Base-by-base conservation (phyloP, 1,140 invertebrate genomes). In the Hypothenemus hampei region DNA sequence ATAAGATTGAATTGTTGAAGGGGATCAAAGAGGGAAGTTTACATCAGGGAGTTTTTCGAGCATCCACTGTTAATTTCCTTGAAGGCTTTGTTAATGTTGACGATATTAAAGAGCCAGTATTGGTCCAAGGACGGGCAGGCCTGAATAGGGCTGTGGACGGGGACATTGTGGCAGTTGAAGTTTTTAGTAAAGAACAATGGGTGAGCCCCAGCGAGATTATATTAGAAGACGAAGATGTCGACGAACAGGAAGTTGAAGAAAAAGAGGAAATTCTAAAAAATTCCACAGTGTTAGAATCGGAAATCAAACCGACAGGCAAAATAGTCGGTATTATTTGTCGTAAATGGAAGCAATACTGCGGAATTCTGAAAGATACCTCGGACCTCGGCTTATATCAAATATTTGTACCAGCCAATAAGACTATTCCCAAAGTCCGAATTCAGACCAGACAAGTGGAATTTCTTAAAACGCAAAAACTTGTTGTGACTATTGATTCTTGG, bases 311-410 rank as follows among this genome's bases (percentile, higher is more conserved):
- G 15, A 97, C 90, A 4, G 96, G 89, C 0, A 79, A 80, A 68
- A 83, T 99, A 55, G 93, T 99, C 39, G 95, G 93, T 13, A 96
- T 99, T 58, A 91, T 99, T 37, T 83, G 88, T 56, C 79, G 97
- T 58, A 98, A 98, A 69, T 98, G 95, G 94, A 76, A 93, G 22
- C 91, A 93, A 61, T 96, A 94, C 72, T 98, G 96, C 78, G 97
- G 97, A 21, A 94, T 98, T 62, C 73, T 99, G 40, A 82, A 82
- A 16, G 90, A 84, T 70, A 76, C 81, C 8, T 74, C 93, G 11
- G 84, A 86, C 75, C n/a, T n/a, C n/a, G 75, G 79, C 0, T 75
- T 78, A 1, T 78, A 82, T 37, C 91, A 95, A 69, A 72, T 97
- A 2, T 97, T 97, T 74, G 80, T 93, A 7, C 92, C 93, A 19